These are phyloP conservation scores for Rhinolophus sinicus DNA, from an alignment of 2,113 vertebrate species.

Conservation along the genomic window DNA sequence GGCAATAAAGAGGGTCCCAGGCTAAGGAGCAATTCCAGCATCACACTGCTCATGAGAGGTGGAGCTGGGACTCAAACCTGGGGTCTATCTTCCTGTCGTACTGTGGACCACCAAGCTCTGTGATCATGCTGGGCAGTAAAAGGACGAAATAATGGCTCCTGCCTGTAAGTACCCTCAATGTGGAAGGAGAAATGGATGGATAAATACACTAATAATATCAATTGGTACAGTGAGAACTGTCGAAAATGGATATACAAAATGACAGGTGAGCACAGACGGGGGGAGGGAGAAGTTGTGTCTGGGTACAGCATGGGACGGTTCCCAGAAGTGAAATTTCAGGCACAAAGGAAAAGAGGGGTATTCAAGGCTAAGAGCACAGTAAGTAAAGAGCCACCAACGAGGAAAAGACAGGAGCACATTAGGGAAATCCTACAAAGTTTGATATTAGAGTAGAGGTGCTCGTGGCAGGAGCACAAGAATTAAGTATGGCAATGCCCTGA, in stretches of 20 bases:
- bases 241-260: constrained; percentile 32
- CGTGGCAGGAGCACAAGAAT: constrained; percentile 29
- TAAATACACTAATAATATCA: background rate
- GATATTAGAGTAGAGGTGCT: background rate
- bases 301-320: background rate
- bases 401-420: background rate
- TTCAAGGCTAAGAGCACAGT: background rate
- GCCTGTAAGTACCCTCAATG: background rate
- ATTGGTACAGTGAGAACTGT: background rate
- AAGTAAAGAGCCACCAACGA: background rate
- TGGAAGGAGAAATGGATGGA: background rate
- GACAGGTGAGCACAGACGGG: background rate
- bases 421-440: constrained; percentile 34
- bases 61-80: background rate
- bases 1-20: background rate
- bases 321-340: background rate
- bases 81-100: background rate
- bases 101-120: background rate
- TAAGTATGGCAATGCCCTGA: constrained; percentile 49
- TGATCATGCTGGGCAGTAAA: background rate
- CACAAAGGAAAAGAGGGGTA: background rate
- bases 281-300: background rate
- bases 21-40: constrained; percentile 24
- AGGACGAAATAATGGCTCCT: constrained; percentile 5
- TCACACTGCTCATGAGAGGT: background rate